Base-by-base conservation (phyloP, 2,113 vertebrate species). In the Vicugna pacos region DNA sequence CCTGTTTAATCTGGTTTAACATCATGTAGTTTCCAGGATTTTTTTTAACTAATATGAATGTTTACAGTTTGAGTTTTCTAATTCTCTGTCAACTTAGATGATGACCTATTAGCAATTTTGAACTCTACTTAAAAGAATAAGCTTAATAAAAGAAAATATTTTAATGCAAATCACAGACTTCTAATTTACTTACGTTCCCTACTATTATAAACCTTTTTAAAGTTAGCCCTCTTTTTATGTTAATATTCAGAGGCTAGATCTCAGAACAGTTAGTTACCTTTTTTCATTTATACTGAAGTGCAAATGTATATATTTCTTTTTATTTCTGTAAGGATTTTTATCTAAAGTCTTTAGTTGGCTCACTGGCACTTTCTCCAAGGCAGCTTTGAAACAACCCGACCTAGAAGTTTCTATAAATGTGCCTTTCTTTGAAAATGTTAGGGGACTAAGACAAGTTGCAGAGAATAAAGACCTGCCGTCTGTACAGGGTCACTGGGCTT, bases 391-490 rank as follows among this genome's bases (percentile, higher is more conserved):
- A 6, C 38, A 56, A 32, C 5, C 76, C 67, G 32, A 65, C 35
- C 56, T 89, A 58, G n/a, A 85, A 54, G 54, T 62, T 89, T 91
- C 72, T 84, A 60, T 92, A 54, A 85, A 60, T 73, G 67, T 73
- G 17, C 16, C 48, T 58, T 65, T 79, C n/a, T 94, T 83, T 80
- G 60, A 76, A 96, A 92, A 62, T 35, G 20, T 48, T 26, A 62
- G 0, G 22, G 22, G 38, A 56, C 73, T 5, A 60, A 89, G 82
- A 56, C 17, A 73, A 19, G 56, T 60, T 26, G 38, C 26, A 48
- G 38, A 20, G 28, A 69, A 38, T 24, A 60, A 58, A 46, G 38
- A 65, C n/a, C 76, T 32, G 15, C 0, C 52, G 8, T 91, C 20
- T 56, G 4, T 82, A 22, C 3, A 8, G 2, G 15, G 46, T 84